Conservation (phyloP, 2,797 vertebrate genomes). For the Scarus forsteni region DNA sequence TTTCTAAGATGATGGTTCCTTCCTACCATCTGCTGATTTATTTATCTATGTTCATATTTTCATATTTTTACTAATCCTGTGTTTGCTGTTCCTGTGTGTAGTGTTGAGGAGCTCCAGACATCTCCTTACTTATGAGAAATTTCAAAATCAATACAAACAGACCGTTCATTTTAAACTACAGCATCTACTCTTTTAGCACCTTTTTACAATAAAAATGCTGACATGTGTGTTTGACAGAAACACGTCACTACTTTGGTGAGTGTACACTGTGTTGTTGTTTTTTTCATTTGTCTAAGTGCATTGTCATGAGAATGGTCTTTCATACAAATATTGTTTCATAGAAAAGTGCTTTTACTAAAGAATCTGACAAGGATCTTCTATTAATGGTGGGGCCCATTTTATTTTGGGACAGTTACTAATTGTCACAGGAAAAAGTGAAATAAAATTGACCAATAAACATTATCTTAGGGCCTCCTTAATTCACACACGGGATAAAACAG, state of each 20-base stretch:
- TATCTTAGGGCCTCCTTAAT: neutral
- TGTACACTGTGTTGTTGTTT: neutral
- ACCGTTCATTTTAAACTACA: conserved; percentile 9
- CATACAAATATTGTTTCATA: conserved; percentile 6
- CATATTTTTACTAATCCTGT: conserved; percentile 7
- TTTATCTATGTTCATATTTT: conserved; percentile 17
- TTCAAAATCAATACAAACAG: conserved; percentile 13
- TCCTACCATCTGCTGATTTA: conserved; percentile 3
- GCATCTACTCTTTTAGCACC: conserved; percentile 26
- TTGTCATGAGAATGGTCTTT: conserved; percentile 55
- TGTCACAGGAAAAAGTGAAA: too few relatives aligned
- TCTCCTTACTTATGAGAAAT: neutral
- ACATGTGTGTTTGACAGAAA: conserved; percentile 24
- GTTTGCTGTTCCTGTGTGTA: conserved; percentile 1
- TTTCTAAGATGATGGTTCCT: neutral
- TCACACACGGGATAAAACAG: neutral
- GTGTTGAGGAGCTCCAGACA: neutral
- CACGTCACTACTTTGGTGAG: neutral
- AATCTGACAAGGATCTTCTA: neutral
- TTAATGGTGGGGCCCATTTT: neutral
- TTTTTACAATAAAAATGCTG: conserved; percentile 26
- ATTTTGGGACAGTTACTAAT: neutral
- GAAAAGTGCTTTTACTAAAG: conserved; percentile 3
- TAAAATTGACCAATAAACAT: too few relatives aligned
- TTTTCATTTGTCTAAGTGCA: conserved; percentile 35